A percentile compares a stretch with the other conserved stretches of the same genome.
Conservation (phyloP, 2,113 vertebrate genomes). For the Percopsis transmontana region DNA sequence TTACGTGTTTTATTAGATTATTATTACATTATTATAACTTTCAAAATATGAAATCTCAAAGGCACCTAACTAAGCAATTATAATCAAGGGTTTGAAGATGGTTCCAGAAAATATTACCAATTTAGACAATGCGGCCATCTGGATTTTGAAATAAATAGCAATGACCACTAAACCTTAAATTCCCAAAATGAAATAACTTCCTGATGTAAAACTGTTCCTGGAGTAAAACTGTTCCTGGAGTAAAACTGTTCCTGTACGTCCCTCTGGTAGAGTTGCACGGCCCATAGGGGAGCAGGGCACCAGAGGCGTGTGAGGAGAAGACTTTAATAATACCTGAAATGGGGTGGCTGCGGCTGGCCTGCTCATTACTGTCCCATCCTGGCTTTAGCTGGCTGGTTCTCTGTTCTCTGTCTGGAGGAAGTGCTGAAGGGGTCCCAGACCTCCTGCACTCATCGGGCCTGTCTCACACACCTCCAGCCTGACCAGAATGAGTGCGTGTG, state of each 20-base stretch:
- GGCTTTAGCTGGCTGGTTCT: conserved; percentile 71
- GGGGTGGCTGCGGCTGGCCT: conserved; percentile 56
- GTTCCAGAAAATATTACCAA: neutral
- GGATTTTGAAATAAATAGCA: neutral
- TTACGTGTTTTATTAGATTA: too few relatives aligned
- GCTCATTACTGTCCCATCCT: conserved; percentile 73
- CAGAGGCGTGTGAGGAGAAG: conserved; percentile 26
- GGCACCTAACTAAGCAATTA: neutral
- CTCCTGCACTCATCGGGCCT: conserved; percentile 75
- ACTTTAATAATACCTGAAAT: conserved; percentile 63
- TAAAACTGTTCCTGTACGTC: neutral
- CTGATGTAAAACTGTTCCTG: conserved; percentile 6
- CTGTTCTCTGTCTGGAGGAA: conserved; percentile 75
- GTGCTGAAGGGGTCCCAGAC: conserved; percentile 76
- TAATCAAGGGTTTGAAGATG: neutral
- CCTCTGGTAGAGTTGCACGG: conserved; percentile 1
- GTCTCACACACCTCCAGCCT: conserved; percentile 73
- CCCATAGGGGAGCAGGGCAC: neutral
- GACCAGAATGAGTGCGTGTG: conserved; percentile 35
- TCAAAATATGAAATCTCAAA: too few relatives aligned
- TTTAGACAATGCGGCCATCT: neutral
- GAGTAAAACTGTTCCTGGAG: conserved; percentile 1
- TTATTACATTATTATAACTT: too few relatives aligned
- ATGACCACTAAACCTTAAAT: neutral
- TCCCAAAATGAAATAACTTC: conserved; percentile 2